Percentiles rank a stretch among this genome's conserved stretches.
These are phyloP conservation scores for Pyralis farinalis DNA, from an alignment of 2,888 invertebrate genomes.

Conservation along the genomic window DNA sequence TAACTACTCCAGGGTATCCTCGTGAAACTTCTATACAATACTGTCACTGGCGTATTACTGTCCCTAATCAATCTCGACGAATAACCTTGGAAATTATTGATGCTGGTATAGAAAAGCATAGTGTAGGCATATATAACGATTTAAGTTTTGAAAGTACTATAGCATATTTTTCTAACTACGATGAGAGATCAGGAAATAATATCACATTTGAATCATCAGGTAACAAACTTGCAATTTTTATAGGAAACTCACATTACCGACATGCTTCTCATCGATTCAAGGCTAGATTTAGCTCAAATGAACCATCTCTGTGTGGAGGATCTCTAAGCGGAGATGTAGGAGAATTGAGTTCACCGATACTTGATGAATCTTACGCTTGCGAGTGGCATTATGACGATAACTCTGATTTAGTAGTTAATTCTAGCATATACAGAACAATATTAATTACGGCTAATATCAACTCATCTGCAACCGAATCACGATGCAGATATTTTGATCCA, in stretches of 20 bases:
- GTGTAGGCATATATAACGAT: slow-evolving; percentile 79
- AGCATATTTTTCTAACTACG: slow-evolving; percentile 35
- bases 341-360: slow-evolving; percentile 41
- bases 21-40: slow-evolving; percentile 45
- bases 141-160: slow-evolving; percentile 57
- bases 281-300: slow-evolving; percentile 83
- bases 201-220: slow-evolving; percentile 82
- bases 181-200: slow-evolving; percentile 31
- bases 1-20: slow-evolving; percentile 88
- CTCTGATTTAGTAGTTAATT: slow-evolving; percentile 9
- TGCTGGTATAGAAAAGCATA: slow-evolving; percentile 55
- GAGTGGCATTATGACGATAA: slow-evolving; percentile 49
- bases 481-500: slow-evolving; percentile 45
- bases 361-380: slow-evolving; percentile 48
- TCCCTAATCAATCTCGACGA: slow-evolving; percentile 55
- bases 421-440: slow-evolving; percentile 39
- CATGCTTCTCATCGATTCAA: slow-evolving; percentile 84
- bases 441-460: slow-evolving; percentile 39
- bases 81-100: slow-evolving; percentile 76
- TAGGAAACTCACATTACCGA: slow-evolving; percentile 56
- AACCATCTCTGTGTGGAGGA: slow-evolving; percentile 69
- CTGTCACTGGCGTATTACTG: slow-evolving; percentile 57
- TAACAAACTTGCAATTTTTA: slow-evolving; percentile 82
- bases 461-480: slow-evolving; percentile 33
- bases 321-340: slow-evolving; percentile 40